phyloP scores from a whole-genome alignment of 2,113 vertebrate species.

The Mastomys natalensis region DNA sequence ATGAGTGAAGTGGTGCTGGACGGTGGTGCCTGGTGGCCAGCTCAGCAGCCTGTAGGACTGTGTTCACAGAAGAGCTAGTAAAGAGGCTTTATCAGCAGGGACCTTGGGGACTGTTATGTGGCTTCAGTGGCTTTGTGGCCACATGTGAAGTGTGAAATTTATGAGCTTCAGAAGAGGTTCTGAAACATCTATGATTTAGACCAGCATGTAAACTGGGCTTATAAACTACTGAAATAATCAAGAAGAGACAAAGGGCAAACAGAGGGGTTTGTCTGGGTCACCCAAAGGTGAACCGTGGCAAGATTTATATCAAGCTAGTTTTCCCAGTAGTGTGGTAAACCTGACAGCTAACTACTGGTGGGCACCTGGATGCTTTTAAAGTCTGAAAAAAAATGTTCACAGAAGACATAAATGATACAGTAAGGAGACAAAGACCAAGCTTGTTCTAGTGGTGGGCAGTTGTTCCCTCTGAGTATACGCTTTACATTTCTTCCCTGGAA shows the following conservation, averaged over 20 bases:
- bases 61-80: not conserved
- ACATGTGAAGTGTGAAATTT: not conserved
- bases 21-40: not conserved
- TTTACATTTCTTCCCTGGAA: not conserved
- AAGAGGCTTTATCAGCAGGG: not conserved
- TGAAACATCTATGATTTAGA: not conserved
- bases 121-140: not conserved
- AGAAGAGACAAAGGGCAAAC: not conserved
- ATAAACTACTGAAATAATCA: not conserved
- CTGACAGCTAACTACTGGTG: not conserved
- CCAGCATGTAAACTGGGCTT: not conserved
- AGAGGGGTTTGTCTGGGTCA: not conserved
- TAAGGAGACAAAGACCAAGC: not conserved
- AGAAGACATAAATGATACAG: not conserved
- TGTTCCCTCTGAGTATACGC: not conserved
- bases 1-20: not conserved
- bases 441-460: not conserved
- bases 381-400: not conserved
- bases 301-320: not conserved
- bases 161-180: not conserved
- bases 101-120: not conserved
- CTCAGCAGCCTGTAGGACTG: not conserved
- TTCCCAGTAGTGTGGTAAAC: not conserved
- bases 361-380: not conserved
- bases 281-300: not conserved